phyloP scores from a whole-genome alignment of 1,140 invertebrate species.

The Lethocerus indicus region DNA sequence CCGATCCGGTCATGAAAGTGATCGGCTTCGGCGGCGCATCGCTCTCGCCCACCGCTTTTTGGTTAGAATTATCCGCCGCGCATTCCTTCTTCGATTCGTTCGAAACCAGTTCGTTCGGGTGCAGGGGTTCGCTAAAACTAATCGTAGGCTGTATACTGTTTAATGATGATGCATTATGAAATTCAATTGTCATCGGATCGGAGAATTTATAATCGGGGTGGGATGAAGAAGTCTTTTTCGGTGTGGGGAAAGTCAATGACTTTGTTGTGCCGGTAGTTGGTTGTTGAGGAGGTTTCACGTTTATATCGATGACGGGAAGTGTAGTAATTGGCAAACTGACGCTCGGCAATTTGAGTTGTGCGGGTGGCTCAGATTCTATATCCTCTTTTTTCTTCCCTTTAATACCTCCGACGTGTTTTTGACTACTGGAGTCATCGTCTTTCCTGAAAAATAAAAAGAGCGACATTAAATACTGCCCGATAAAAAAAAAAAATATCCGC shows the following conservation, averaged over 20 bases:
- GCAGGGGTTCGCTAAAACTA: conserved; percentile 2
- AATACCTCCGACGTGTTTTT: conserved; percentile 1
- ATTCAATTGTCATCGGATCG: too few species aligned
- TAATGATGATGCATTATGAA: too few species aligned
- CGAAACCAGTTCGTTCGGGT: background rate
- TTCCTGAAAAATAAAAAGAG: background rate
- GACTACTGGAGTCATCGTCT: background rate
- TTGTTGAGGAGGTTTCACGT: background rate
- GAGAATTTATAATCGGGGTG: too few species aligned
- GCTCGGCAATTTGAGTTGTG: conserved; percentile 3
- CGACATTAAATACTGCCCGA: background rate
- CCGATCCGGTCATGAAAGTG: background rate
- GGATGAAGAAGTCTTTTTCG: too few species aligned
- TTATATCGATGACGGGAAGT: conserved; percentile 2
- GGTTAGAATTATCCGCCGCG: background rate
- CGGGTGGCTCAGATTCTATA: background rate
- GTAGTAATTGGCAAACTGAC: background rate
- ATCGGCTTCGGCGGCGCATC: background rate
- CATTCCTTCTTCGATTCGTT: background rate
- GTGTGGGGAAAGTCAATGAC: too few species aligned
- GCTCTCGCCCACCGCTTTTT: background rate
- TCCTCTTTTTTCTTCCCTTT: conserved; percentile 6
- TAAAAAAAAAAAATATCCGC: background rate
- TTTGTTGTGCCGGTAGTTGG: too few species aligned
- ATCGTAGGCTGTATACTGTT: too few species aligned